Percentiles rank a stretch among this genome's conserved stretches.
phyloP scores from a whole-genome alignment of 2,888 invertebrate species.

The Exephanes ischioxanthus region DNA sequence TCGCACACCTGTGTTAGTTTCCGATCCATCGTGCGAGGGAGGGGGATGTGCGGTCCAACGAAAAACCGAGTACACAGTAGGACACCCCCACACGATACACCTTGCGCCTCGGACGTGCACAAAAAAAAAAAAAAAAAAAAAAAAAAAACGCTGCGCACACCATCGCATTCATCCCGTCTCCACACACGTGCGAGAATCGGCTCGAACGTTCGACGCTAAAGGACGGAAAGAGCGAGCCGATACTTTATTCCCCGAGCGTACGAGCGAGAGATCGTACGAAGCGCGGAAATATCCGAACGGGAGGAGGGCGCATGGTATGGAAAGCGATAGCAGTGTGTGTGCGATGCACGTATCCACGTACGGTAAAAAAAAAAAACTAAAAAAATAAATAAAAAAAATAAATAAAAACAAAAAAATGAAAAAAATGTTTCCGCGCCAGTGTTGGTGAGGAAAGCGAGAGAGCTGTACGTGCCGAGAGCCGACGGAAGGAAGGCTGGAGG shows the following conservation, averaged over 20 bases:
- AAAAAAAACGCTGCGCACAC: too few relatives aligned
- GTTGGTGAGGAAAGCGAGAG: slow-evolving; percentile 24
- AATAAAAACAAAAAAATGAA: slow-evolving; percentile 21
- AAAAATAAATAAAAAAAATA: background rate
- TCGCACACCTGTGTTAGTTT: slow-evolving; percentile 25
- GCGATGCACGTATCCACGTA: slow-evolving; percentile 17
- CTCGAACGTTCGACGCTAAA: background rate
- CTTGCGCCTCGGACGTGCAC: background rate
- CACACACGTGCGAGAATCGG: too few relatives aligned
- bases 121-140: too few relatives aligned
- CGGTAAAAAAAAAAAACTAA: background rate
- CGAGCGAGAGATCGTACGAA: background rate
- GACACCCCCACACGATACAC: slow-evolving; percentile 35
- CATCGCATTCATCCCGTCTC: too few relatives aligned
- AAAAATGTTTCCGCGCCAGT: slow-evolving; percentile 8
- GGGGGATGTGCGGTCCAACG: slow-evolving; percentile 36
- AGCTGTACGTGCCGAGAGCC: background rate
- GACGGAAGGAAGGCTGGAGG: slow-evolving; percentile 14
- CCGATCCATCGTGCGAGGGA: background rate
- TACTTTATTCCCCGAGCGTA: background rate
- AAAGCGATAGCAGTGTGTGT: background rate
- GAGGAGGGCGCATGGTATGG: background rate
- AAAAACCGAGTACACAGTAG: slow-evolving; percentile 22
- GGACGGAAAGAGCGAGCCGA: background rate
- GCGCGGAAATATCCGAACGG: background rate